Base-by-base conservation (phyloP, 2,113 vertebrate genomes). In the Erinaceus europaeus region DNA sequence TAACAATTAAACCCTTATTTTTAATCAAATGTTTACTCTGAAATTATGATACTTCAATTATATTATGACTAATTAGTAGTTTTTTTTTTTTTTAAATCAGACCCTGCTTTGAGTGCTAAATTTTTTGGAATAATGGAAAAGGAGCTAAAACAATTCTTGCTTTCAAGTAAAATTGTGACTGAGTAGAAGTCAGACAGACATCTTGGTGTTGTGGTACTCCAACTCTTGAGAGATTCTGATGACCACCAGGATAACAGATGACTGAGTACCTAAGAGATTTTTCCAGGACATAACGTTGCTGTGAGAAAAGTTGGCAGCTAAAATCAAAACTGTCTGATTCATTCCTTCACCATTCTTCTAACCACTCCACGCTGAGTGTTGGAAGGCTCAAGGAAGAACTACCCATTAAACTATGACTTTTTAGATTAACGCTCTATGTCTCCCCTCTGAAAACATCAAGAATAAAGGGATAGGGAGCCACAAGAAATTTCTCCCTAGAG, bases 1-100 rank as follows among this genome's bases (percentile, higher is more conserved):
- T 98, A 98, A 98, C 98, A 97, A 98, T 98, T 97, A 97, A 97
- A 98, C 98, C 97, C 97, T 98, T 97, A 97, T 98, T 98, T 98
- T 98, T 98, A 98, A 97, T 98, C 98, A 98, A 97, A 98, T 98
- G 97, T 98, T 98, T 97, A 96, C 97, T 97, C 97, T 98, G 98
- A 98, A 98, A 97, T 95, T 93, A 97, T 97, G 97, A 95, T 94
- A n/a, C n/a, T 97, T 96, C 96, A 98, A 98, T 97, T 96, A n/a
- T n/a, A n/a, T n/a, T n/a, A 97, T 40, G 36, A 99, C 98, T 98
- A 98, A 98, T 98, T 98, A 98, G 98, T 98, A 97, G 97, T 98
- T 98, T 97, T 95, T 97, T 97, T 98, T 97, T 97, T 96, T n/a
- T n/a, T n/a, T n/a, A n/a, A 96, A 97, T 97, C 96, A 98, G 97